phyloP scores from a whole-genome alignment of 30 jellyfish, hydroid and myxozoan genomes.

The Nemopilema nomurai region DNA sequence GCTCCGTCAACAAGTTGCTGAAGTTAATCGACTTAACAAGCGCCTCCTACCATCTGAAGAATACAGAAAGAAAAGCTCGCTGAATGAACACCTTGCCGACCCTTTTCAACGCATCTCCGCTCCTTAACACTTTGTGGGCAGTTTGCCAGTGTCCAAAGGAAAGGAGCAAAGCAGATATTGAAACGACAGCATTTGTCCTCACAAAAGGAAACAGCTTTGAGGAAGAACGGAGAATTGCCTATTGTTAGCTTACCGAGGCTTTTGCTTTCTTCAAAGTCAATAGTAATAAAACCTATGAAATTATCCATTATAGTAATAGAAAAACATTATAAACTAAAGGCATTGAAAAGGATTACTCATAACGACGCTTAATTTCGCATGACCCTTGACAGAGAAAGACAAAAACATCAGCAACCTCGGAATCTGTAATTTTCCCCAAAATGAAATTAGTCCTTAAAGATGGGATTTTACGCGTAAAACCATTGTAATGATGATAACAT shows the following conservation, averaged over 20 bases:
- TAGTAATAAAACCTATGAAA: slow-evolving; percentile 42
- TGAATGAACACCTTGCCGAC: slow-evolving; percentile 2
- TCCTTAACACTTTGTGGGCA: slow-evolving; percentile 40
- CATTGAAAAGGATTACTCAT: slow-evolving; percentile 35
- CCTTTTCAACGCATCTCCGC: slow-evolving; percentile 14
- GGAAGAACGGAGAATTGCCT: slow-evolving; percentile 30
- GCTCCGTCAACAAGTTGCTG: slow-evolving; percentile 43
- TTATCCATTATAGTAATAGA: slow-evolving; percentile 31
- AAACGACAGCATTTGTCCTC: slow-evolving; percentile 21
- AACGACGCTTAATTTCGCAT: slow-evolving; percentile 59
- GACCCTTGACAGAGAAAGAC: slow-evolving; percentile 38
- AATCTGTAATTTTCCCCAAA: slow-evolving; percentile 58
- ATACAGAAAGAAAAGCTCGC: slow-evolving; percentile 37
- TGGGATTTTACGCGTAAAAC: slow-evolving; percentile 53
- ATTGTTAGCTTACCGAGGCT: slow-evolving; percentile 20
- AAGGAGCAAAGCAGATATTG: slow-evolving; percentile 17
- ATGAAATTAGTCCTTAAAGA: slow-evolving; percentile 48
- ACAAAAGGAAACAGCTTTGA: slow-evolving; percentile 34
- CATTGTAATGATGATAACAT: slow-evolving; percentile 64
- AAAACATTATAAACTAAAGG: slow-evolving; percentile 30
- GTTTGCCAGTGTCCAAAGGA: slow-evolving; percentile 37
- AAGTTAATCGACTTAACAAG: slow-evolving; percentile 32
- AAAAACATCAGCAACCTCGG: slow-evolving; percentile 45
- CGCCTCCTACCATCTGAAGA: slow-evolving; percentile 41
- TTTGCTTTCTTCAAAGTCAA: slow-evolving; percentile 19